These are phyloP conservation scores for Stylophora pistillata DNA, from an alignment of 64 coral and sea anemone genomes.

Conservation along the genomic window DNA sequence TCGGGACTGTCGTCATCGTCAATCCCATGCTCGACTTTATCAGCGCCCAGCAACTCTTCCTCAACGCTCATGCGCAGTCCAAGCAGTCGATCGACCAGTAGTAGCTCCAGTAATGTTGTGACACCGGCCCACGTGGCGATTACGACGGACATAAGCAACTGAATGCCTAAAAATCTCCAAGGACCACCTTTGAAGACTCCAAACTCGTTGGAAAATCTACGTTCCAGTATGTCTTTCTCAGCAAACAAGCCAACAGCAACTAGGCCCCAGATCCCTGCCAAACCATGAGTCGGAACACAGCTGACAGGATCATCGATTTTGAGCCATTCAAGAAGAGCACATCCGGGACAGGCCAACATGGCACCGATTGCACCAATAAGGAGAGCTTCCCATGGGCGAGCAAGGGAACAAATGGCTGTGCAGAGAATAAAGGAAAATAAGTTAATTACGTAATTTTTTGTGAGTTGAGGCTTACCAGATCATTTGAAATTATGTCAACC, in stretches of 20 bases:
- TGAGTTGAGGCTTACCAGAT: too few species aligned
- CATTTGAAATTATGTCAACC: too few species aligned
- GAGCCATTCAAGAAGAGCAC: conserved; percentile 51
- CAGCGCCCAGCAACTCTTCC: conserved; percentile 75
- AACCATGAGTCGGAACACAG: conserved; percentile 54
- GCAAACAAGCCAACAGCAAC: conserved; percentile 66
- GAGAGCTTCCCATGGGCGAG: conserved; percentile 66
- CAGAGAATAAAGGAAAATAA: not conserved
- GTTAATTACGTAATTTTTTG: not conserved
- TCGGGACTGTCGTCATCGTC: not conserved
- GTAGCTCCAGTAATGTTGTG: conserved; percentile 54
- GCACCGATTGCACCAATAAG: conserved; percentile 76
- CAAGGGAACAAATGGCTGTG: conserved; percentile 69
- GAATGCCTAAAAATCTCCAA: conserved; percentile 64
- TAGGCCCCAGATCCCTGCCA: conserved; percentile 78
- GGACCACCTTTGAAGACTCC: conserved; percentile 85
- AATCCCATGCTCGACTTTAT: conserved; percentile 73
- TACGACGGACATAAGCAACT: conserved; percentile 4
- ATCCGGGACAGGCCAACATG: conserved; percentile 43
- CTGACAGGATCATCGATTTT: conserved; percentile 86
- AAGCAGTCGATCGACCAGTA: conserved; percentile 56
- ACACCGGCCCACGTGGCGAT: conserved; percentile 57
- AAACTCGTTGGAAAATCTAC: conserved; percentile 41
- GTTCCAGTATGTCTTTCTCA: conserved; percentile 53
- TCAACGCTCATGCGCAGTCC: conserved; percentile 61